A percentile compares a stretch with the other conserved stretches of the same genome.
These are phyloP conservation scores for Eutolmus rufibarbis DNA, from an alignment of 2,888 invertebrate species.

Conservation along the genomic window DNA sequence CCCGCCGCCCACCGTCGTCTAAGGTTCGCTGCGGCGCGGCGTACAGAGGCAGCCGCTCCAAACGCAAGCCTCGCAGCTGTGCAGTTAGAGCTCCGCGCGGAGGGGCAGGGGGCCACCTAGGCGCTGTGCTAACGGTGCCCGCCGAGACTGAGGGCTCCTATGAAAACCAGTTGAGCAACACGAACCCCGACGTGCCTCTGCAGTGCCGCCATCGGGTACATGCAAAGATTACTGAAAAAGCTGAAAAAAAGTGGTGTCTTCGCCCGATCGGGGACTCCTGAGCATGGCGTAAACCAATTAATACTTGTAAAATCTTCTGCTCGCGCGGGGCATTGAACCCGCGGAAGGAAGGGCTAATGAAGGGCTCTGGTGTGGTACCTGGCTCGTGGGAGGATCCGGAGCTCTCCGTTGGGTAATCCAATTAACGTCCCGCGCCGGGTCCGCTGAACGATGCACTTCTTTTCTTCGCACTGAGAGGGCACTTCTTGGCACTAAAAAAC, in stretches of 20 bases:
- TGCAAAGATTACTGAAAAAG: conserved; percentile 2
- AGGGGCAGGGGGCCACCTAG: background rate
- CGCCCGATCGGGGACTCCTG: background rate
- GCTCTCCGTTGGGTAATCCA: background rate
- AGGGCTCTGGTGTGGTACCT: background rate
- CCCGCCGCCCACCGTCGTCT: background rate
- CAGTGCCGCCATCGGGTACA: background rate
- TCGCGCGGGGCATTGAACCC: background rate
- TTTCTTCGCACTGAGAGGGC: background rate
- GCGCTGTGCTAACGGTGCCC: background rate
- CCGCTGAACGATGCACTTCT: background rate
- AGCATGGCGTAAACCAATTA: background rate
- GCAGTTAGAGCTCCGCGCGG: background rate
- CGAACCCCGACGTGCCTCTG: background rate
- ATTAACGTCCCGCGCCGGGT: background rate
- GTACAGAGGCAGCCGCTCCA: background rate
- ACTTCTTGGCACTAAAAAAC: background rate
- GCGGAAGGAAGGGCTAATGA: background rate
- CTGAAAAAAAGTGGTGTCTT: background rate
- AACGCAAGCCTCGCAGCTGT: background rate
- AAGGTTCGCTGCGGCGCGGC: background rate
- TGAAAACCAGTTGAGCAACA: conserved; percentile 15
- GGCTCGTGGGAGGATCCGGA: conserved; percentile 4
- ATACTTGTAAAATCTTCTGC: background rate
- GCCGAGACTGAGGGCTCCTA: background rate